Base-by-base conservation (phyloP, 2,888 invertebrate genomes). In the Caenorhabditis panamensis region DNA sequence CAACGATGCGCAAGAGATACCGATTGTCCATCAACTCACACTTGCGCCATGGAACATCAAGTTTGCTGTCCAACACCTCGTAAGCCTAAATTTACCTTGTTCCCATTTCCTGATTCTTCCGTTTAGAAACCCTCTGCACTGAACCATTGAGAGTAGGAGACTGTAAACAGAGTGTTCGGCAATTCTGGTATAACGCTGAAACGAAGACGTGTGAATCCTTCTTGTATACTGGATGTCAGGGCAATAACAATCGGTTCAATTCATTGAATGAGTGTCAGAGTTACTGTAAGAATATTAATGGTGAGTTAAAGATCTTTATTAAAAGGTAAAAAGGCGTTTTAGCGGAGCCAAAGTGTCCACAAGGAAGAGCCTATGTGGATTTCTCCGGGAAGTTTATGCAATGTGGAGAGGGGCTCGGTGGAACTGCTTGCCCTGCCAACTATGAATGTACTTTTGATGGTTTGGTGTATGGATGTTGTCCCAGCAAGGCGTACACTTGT, bases 381-480 rank as follows among this genome's bases (percentile, higher is more conserved):
- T 84, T 82, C 54, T 73, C 80, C 37, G 85, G 85, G 0, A 82
- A 82, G 41, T 84, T 79, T 78, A 83, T 84, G 80, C 82, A 82
- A 58, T 86, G 85, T 54, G 84, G 84, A 0, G 84, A 84, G 26
- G 83, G 84, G 0, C 36, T 82, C 2, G 83, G 83, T 20, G 77
- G 68, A 1, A 79, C 82, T 8, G 68, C 82, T 11, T 88, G 88
- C 37, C 86, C 88, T 0, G 79, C 84, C 44, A 86, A 86, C 54
- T 87, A 87, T 59, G 88, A 88, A 56, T 88, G 88, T 67, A 66
- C 69, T 0, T 85, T 86, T 58, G 85, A 88, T 54, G 88, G 88
- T 0, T 61, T 84, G 20, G 82, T 84, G 2, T 84, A 83, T 49
- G 88, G 87, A n/a, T 88, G 88, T 66, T 88, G 88, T 61, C 86